Percentiles rank a stretch among this genome's conserved stretches.
Conservation (phyloP, 2,113 vertebrate genomes). For the Pelusios castaneus region DNA sequence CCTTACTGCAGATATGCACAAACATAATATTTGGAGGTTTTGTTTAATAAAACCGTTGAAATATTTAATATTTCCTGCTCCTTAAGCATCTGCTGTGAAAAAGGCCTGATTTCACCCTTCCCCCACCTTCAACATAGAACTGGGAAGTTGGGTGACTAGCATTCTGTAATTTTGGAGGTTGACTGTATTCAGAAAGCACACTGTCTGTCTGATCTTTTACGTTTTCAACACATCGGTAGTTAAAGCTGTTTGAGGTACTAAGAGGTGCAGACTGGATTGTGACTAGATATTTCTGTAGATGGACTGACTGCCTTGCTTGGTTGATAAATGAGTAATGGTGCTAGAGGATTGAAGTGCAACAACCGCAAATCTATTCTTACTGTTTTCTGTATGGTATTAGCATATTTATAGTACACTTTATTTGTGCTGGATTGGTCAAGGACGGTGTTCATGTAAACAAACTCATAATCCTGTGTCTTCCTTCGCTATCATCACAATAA, state of each 20-base stretch:
- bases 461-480: neutral
- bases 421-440: neutral
- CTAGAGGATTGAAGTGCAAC: neutral
- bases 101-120: neutral
- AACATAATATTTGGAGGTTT: neutral
- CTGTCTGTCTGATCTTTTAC: neutral
- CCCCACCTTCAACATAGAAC: neutral
- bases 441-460: neutral
- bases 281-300: neutral
- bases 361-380: neutral
- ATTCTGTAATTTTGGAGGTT: neutral
- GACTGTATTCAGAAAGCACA: neutral
- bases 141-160: neutral
- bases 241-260: neutral
- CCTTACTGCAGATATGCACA: neutral
- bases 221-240: neutral
- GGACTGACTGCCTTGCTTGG: neutral
- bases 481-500: neutral
- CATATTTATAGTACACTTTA: neutral
- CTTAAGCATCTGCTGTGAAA: neutral
- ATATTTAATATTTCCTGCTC: neutral
- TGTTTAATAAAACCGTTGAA: neutral
- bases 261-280: neutral
- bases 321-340: neutral
- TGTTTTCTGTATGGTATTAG: neutral